phyloP scores from a whole-genome alignment of 2,113 vertebrate genomes.

The Cyrtonyx montezumae region DNA sequence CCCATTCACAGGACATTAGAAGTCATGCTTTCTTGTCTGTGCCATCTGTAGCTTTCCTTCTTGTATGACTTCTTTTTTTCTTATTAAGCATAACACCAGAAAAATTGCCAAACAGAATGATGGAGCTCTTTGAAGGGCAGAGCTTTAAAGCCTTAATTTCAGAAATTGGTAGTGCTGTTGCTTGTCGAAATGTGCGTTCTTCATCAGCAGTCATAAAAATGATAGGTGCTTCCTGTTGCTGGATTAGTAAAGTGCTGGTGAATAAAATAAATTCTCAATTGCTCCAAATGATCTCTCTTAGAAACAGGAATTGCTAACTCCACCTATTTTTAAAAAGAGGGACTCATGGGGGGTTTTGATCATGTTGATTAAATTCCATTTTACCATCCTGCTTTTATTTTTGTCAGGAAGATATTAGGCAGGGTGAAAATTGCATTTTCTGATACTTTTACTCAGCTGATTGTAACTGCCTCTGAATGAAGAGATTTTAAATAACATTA shows the following conservation, averaged over 20 bases:
- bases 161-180: neutral
- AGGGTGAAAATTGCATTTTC: neutral
- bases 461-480: neutral
- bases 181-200: conserved; percentile 7
- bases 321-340: neutral
- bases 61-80: neutral
- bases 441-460: neutral
- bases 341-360: neutral
- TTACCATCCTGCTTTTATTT: neutral
- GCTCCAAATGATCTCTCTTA: neutral
- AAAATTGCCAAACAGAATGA: conserved; percentile 8
- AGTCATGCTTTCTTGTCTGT: neutral
- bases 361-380: neutral
- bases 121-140: neutral
- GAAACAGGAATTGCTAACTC: neutral
- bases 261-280: neutral
- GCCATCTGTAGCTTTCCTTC: neutral
- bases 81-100: neutral
- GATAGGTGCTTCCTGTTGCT: neutral
- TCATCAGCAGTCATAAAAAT: conserved; percentile 11
- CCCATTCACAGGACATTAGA: neutral
- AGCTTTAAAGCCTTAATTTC: conserved; percentile 19
- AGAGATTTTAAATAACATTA: neutral
- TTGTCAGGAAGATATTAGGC: neutral
- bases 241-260: neutral